Evolutionary conservation across 2,113 vertebrate species (phyloP).

Genomic region (Hiodon alosoides): DNA sequence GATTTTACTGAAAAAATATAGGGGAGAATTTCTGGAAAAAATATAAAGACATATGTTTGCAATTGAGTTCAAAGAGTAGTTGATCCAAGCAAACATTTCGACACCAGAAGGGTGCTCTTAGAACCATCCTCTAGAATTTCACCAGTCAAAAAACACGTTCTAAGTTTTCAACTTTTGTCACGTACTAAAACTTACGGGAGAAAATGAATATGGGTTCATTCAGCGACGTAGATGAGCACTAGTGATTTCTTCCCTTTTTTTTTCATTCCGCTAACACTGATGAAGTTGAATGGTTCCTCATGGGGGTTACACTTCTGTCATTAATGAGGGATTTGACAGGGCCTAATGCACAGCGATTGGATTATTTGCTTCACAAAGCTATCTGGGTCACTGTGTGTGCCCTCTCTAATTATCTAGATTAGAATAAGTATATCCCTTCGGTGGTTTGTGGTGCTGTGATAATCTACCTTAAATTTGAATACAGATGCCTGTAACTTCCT

Average conservation of each 20-base stretch:
- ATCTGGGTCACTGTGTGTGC: conserved; percentile 28
- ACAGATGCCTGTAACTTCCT: not conserved
- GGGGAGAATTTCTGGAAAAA: no score
- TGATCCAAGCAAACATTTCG: no score
- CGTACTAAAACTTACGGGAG: no score
- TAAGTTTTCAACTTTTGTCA: no score
- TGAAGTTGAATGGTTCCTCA: conserved; percentile 19
- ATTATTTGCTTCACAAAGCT: conserved; percentile 29
- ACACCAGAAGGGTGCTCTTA: no score
- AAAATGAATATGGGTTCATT: not conserved
- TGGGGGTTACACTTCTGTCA: conserved; percentile 17
- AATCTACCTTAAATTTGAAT: not conserved
- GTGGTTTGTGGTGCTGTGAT: not conserved
- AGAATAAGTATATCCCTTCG: conserved; percentile 10
- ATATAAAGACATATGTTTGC: no score
- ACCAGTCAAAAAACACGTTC: no score
- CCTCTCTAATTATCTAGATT: conserved; percentile 6
- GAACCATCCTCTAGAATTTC: no score
- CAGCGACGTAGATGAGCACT: conserved; percentile 11
- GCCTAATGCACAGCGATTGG: conserved; percentile 34
- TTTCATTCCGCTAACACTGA: conserved; percentile 19
- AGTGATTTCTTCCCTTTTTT: conserved; percentile 8
- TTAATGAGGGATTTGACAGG: conserved; percentile 25
- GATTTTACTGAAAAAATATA: no score
- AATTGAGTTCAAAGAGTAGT: no score